Conservation (phyloP, 2,797 vertebrate genomes). For the Apogon talboti region DNA sequence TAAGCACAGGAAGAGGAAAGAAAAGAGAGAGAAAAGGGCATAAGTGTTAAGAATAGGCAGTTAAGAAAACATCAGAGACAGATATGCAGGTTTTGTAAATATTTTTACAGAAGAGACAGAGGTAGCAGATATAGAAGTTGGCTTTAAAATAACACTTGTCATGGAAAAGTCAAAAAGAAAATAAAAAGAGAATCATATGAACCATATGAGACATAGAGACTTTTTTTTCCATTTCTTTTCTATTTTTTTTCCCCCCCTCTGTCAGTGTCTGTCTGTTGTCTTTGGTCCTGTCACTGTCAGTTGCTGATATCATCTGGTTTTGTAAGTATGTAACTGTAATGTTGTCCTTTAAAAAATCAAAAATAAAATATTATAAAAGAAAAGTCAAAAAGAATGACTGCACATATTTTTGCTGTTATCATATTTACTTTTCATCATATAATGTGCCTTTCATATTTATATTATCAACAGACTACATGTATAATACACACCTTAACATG, state of each 20-base stretch:
- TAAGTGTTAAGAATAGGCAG: slow-evolving; percentile 58
- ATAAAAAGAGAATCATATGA: too few relatives aligned
- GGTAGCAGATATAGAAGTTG: not conserved
- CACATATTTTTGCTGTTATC: not conserved
- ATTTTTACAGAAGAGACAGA: slow-evolving; percentile 6
- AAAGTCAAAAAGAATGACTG: too few relatives aligned
- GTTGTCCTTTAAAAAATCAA: too few relatives aligned
- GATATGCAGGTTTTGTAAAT: slow-evolving; percentile 8
- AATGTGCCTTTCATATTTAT: not conserved
- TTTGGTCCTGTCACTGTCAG: too few relatives aligned
- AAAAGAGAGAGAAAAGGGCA: slow-evolving; percentile 69
- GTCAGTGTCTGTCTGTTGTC: too few relatives aligned
- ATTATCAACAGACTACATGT: accelerated
- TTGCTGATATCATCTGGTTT: too few relatives aligned
- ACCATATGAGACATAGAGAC: too few relatives aligned
- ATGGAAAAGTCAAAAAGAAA: not conserved
- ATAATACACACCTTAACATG: too few relatives aligned
- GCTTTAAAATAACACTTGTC: not conserved
- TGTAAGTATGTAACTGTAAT: too few relatives aligned
- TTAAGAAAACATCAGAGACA: slow-evolving; percentile 29
- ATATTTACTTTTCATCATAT: not conserved
- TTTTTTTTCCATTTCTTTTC: too few relatives aligned
- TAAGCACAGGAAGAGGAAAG: slow-evolving; percentile 64
- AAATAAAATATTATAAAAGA: too few relatives aligned
- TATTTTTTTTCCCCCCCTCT: too few relatives aligned